A percentile compares a stretch with the other conserved stretches of the same genome.
phyloP scores from a whole-genome alignment of 2,113 vertebrate species.

The Puffinus mauretanicus region DNA sequence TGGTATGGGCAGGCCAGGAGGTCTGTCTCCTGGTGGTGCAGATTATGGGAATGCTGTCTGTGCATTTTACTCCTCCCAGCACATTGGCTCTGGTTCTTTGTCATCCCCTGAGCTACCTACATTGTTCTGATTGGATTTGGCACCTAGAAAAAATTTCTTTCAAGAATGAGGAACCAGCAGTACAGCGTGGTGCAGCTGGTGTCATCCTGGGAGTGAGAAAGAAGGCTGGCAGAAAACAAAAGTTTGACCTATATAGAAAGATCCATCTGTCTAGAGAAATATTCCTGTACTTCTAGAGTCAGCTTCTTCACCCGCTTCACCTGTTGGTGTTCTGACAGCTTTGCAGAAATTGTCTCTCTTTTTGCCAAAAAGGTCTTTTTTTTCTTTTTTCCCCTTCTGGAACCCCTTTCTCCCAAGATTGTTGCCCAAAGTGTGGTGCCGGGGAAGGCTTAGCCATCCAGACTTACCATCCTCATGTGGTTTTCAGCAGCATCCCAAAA shows the following conservation, averaged over 20 bases:
- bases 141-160: not conserved
- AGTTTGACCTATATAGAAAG: conserved; percentile 29
- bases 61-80: not conserved
- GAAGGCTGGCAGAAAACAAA: not conserved
- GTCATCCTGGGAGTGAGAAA: conserved; percentile 20
- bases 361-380: not conserved
- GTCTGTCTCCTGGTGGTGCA: not conserved
- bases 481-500: not conserved
- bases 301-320: not conserved
- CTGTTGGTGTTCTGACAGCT: not conserved
- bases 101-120: not conserved
- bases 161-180: not conserved
- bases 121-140: not conserved
- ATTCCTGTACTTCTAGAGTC: not conserved
- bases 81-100: not conserved
- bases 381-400: not conserved
- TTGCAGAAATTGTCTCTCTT: not conserved
- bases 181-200: not conserved
- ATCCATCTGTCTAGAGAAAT: conserved; percentile 26
- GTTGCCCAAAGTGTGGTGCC: not conserved
- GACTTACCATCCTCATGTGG: not conserved
- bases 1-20: not conserved
- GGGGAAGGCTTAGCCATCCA: not conserved
- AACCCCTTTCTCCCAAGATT: not conserved
- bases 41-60: not conserved